Base-by-base conservation (phyloP, 2,113 vertebrate species). In the Diglossa brunneiventris region DNA sequence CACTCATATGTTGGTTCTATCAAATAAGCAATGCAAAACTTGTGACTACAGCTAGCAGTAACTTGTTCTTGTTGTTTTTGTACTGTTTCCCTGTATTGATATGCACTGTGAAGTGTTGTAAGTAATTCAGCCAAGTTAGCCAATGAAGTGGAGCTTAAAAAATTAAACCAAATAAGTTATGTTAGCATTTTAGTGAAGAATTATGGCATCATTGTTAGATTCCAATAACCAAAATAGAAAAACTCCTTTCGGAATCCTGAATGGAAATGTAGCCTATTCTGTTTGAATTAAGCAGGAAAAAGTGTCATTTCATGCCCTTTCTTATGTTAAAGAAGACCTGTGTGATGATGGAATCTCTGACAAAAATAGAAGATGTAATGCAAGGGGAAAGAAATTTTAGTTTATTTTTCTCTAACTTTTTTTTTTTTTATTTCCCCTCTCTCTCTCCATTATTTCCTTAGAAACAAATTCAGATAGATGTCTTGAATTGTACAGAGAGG, bases 11-110 rank as follows among this genome's bases (percentile, higher is more conserved):
- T 47, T 21, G 41, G 10, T 42, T 66, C 58, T 72, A 2, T n/a
- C 23, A 35, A 73, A 73, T 47, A 23, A 75, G 11, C 74, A 83
- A 27, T 17, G 39, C 15, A 77, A 88, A 86, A 35, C 8, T 81
- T 59, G 16, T 24, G 52, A 56, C 21, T 64, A 22, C 22, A 85
- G 33, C 35, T 72, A 77, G 19, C 27, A 61, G 33, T 85, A 68
- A 28, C 8, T 56, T 47, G 2, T 5, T 39, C 2, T 49, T 0
- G 2, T 37, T 44, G 1, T 10, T 22, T 4, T 70, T 35, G 10
- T 72, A 37, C 8, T 53, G 15, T 53, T 92, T 61, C 22, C 33
- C 13, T 44, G 7, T 15, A 12, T 15, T 56, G 46, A 33, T 7
- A 3, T n/a, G 15, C 17, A 37, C 15, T 42, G 12, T 17, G 22